phyloP scores from a whole-genome alignment of 2,888 invertebrate genomes.

The Lasioglossum oenotherae region DNA sequence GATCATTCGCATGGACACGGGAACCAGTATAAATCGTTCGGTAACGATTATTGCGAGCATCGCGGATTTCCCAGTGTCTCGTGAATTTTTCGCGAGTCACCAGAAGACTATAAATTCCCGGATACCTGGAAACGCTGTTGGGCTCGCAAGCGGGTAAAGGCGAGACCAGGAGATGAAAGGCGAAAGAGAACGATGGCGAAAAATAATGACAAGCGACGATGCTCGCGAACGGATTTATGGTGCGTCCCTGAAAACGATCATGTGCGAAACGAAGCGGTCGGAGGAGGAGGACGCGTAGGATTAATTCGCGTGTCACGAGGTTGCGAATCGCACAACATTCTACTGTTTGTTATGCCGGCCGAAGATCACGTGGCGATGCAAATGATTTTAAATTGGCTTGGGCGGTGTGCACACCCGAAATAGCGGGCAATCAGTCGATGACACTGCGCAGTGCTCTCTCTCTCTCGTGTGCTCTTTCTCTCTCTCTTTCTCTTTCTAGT shows the following conservation, averaged over 20 bases:
- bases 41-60: neutral
- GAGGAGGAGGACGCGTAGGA: neutral
- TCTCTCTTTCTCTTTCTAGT: slow-evolving; percentile 41
- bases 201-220: neutral
- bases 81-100: neutral
- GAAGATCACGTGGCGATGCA: slow-evolving; percentile 67
- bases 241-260: neutral
- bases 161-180: neutral
- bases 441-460: slow-evolving; percentile 66
- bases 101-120: neutral
- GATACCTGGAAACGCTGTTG: neutral
- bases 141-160: neutral
- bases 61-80: neutral
- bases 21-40: neutral
- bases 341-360: slow-evolving; percentile 51
- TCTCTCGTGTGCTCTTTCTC: too few relatives aligned
- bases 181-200: neutral
- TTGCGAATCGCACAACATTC: slow-evolving; percentile 43
- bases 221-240: slow-evolving; percentile 6
- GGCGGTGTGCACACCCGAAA: slow-evolving; percentile 69
- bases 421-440: slow-evolving; percentile 77
- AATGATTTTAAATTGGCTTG: slow-evolving; percentile 70
- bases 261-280: neutral
- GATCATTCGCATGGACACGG: neutral
- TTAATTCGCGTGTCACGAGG: slow-evolving; percentile 52